Evolutionary conservation across 2,113 vertebrate species (phyloP), one percentile per base, ranked within the genome.

Genomic region (Tragulus kanchil): DNA sequence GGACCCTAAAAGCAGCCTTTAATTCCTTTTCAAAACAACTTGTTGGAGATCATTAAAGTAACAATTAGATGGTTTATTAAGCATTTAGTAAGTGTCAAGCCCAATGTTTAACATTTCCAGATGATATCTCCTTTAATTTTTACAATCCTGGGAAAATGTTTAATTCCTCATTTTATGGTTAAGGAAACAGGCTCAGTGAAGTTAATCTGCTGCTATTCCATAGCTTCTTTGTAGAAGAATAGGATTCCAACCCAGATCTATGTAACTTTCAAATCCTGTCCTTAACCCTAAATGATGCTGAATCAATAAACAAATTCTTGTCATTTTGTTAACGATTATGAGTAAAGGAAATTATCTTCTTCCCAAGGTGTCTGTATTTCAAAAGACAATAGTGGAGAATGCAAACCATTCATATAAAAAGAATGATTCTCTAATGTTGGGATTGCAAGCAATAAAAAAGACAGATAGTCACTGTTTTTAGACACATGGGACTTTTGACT

Each of bases 291-390:
- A 89, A 48, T 52, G 31, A 83, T 17, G 16, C 13, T 64, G 28
- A 90, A n/a, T 79, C 65, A 62, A 15, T 84, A 96, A 90, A 94
- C 52, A 85, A 92, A 95, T 36, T 85, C 54, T 84, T 94, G 15
- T 79, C 19, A 36, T 50, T 93, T 28, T 83, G 50, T 77, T 95
- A 83, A 90, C 56, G 31, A 73, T 92, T 93, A 93, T 90, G 45
- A 75, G 17, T 78, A 65, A 87, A 94, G 8, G 19, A 61, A 93
- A 91, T 31, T 90, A 42, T 61, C n/a, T 78, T 71, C 6, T 61
- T 8, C n/a, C 9, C 17, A 84, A 67, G 14, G 9, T 73, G 25
- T 79, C 17, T 92, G 45, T 58, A 61, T 97, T 96, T 93, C 28
- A 65, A 67, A 84, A 93, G 21, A 25, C 17, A 64, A 59, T 21